phyloP scores from a whole-genome alignment of 2,113 vertebrate species.

The Solea senegalensis region DNA sequence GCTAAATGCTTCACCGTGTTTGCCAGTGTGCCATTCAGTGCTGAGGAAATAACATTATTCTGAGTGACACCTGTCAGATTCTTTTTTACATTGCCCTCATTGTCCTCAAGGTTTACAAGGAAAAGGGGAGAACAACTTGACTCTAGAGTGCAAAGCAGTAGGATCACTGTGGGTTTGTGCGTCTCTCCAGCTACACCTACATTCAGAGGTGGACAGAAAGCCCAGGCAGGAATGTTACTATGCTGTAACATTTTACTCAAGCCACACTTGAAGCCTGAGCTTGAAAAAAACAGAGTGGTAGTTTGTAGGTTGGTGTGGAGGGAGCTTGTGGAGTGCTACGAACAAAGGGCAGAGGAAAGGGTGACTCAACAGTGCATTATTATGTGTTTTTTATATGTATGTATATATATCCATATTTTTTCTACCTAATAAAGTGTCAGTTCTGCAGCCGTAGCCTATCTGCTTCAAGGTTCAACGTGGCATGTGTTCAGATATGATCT shows the following conservation, averaged over 20 bases:
- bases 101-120: background rate
- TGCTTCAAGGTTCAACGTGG: too few species aligned
- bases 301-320: background rate
- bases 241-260: constrained; percentile 29
- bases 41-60: too few species aligned
- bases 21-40: background rate
- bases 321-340: background rate
- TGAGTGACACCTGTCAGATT: background rate
- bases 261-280: constrained; percentile 7
- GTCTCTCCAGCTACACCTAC: constrained; percentile 45
- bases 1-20: background rate
- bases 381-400: too few species aligned
- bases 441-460: too few species aligned
- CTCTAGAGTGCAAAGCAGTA: constrained; percentile 24
- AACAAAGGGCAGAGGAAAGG: background rate
- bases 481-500: too few species aligned
- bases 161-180: constrained; percentile 30
- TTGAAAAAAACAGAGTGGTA: constrained; percentile 4
- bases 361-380: background rate
- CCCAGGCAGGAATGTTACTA: constrained; percentile 4
- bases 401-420: too few species aligned
- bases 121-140: constrained; percentile 23
- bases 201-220: constrained; percentile 50
- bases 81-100: background rate
- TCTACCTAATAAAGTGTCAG: too few species aligned